Conservation (phyloP, 2,888 invertebrate genomes). For the Drosophila anceps region DNA sequence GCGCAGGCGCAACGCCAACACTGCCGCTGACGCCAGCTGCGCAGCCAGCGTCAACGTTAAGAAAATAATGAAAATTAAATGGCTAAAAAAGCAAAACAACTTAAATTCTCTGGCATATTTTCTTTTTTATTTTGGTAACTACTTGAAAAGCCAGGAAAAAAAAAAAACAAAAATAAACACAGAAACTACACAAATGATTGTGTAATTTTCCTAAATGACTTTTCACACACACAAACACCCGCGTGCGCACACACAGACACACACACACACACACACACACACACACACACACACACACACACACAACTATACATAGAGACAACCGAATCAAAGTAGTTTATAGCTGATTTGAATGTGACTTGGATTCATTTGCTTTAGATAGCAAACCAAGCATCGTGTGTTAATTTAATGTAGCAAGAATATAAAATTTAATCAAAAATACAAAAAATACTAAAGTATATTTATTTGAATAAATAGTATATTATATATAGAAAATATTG, state of each 20-base stretch:
- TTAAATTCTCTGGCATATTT: constrained; percentile 23
- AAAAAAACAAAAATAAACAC: constrained; percentile 49
- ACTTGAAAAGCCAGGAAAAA: constrained; percentile 44
- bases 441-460: neutral
- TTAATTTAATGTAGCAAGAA: neutral
- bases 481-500: too few relatives aligned
- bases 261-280: constrained; percentile 37
- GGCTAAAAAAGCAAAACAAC: constrained; percentile 48
- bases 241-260: constrained; percentile 11
- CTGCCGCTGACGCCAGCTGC: constrained; percentile 23
- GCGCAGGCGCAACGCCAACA: constrained; percentile 66
- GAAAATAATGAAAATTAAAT: constrained; percentile 55
- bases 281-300: neutral
- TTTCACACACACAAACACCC: constrained; percentile 43
- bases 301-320: neutral
- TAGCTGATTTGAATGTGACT: constrained; percentile 2
- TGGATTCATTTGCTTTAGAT: neutral
- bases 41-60: constrained; percentile 35
- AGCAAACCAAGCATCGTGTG: neutral
- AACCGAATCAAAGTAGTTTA: constrained; percentile 6
- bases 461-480: too few relatives aligned
- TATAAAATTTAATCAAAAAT: neutral
- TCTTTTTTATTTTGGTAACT: constrained; percentile 30
- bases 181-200: constrained; percentile 57
- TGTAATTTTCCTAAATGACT: constrained; percentile 64